Conservation (phyloP, 2,888 invertebrate species). For the Oxytorus armatus region DNA sequence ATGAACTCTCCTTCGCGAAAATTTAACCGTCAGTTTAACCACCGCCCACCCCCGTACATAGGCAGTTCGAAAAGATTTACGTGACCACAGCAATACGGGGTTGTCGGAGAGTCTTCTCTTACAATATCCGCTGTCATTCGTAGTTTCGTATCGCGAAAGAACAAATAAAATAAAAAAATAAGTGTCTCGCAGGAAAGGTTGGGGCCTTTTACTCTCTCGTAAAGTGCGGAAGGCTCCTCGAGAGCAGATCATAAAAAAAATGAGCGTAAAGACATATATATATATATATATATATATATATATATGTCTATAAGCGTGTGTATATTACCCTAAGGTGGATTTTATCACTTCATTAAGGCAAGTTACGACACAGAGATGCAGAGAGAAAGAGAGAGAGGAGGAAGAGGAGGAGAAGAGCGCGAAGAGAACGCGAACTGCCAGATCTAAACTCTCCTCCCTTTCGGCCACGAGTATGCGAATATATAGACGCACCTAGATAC, state of each 20-base stretch:
- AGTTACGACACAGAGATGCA: constrained; percentile 47
- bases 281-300: too few relatives aligned
- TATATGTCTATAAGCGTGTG: constrained; percentile 12
- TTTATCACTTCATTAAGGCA: constrained; percentile 64
- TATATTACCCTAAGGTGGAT: constrained; percentile 52
- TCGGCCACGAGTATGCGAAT: constrained; percentile 57
- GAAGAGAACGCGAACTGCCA: constrained; percentile 41
- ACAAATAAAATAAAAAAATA: background rate
- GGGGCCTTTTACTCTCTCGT: constrained; percentile 20
- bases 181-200: background rate
- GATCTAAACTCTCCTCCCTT: constrained; percentile 42
- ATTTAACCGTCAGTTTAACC: too few relatives aligned
- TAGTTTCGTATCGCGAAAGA: constrained; percentile 29
- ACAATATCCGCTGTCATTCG: constrained; percentile 14
- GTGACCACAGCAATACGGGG: background rate
- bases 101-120: constrained; percentile 1
- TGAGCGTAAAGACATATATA: constrained; percentile 39
- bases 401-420: background rate
- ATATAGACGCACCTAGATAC: constrained; percentile 34
- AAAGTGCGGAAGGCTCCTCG: constrained; percentile 18
- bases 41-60: background rate
- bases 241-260: constrained; percentile 54
- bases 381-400: constrained; percentile 11
- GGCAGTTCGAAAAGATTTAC: background rate
- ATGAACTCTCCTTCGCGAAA: too few relatives aligned